phyloP scores from a whole-genome alignment of 2,888 invertebrate species.

The Siphlonurus alternatus region DNA sequence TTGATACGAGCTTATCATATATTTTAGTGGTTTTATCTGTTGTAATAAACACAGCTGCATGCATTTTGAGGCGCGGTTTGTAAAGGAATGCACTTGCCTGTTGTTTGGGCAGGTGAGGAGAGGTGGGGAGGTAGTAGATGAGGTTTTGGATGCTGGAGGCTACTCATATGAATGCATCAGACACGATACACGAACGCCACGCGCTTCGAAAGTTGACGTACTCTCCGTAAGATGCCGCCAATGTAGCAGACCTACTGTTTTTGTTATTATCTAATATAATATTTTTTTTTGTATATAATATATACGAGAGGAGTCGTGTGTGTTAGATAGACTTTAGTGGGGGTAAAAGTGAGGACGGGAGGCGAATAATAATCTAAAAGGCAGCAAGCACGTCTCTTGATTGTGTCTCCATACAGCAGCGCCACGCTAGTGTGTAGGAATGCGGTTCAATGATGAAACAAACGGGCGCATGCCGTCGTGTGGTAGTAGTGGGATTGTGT shows the following conservation, averaged over 20 bases:
- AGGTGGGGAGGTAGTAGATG: background rate
- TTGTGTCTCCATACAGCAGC: background rate
- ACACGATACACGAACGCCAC: background rate
- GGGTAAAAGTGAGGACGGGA: background rate
- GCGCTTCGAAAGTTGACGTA: background rate
- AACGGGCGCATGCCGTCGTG: slow-evolving; percentile 2
- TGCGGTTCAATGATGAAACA: slow-evolving; percentile 1
- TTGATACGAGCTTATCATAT: too few species aligned
- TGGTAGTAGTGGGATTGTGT: background rate
- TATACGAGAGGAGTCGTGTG: too few species aligned
- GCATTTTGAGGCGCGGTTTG: too few species aligned
- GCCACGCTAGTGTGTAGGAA: background rate
- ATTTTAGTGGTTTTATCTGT: too few species aligned
- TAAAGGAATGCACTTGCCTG: background rate
- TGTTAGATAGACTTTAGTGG: background rate
- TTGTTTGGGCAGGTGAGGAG: background rate
- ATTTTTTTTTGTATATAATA: background rate
- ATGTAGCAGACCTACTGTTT: background rate
- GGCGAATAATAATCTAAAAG: background rate
- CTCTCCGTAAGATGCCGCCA: background rate
- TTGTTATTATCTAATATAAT: background rate
- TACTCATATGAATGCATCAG: too few species aligned
- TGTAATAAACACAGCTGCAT: background rate
- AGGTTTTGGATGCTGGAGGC: background rate
- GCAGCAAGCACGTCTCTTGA: background rate